Percentiles rank a stretch among this genome's conserved stretches.
These are phyloP conservation scores for Resseliella maxima DNA, from an alignment of 2,888 invertebrate genomes.

Conservation along the genomic window DNA sequence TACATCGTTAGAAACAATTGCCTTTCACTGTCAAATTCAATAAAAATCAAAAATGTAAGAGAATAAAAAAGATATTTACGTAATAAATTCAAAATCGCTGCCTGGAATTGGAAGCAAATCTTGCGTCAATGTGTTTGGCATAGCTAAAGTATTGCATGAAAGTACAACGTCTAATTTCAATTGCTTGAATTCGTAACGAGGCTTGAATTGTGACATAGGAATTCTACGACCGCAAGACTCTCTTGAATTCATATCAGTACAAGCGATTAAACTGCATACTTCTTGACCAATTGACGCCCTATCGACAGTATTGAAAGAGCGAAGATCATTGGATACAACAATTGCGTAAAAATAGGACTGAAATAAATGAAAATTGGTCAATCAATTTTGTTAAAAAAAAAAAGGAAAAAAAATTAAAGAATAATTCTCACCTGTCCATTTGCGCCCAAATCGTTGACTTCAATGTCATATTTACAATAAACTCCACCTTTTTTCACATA, in stretches of 20 bases:
- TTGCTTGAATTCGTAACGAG: neutral
- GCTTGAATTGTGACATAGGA: neutral
- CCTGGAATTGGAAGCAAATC: slow-evolving; percentile 69
- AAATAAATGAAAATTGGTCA: neutral
- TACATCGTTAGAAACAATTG: neutral
- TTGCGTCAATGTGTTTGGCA: slow-evolving; percentile 69
- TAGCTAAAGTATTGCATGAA: neutral
- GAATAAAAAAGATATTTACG: neutral
- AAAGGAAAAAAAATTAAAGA: neutral
- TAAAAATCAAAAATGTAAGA: too few species aligned
- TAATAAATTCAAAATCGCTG: slow-evolving; percentile 64
- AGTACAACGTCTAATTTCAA: neutral
- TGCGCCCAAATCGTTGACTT: neutral
- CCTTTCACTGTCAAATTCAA: too few species aligned
- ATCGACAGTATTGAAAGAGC: neutral
- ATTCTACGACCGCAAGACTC: neutral
- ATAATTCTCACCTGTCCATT: neutral
- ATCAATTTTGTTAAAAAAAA: neutral
- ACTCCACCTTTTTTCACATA: neutral
- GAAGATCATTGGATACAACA: neutral
- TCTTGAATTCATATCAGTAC: neutral
- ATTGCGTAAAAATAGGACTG: slow-evolving; percentile 33
- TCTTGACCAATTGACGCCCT: neutral
- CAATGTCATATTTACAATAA: neutral
- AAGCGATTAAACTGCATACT: neutral